Base-by-base conservation (phyloP, 2,888 invertebrate genomes). In the Neria commutata region DNA sequence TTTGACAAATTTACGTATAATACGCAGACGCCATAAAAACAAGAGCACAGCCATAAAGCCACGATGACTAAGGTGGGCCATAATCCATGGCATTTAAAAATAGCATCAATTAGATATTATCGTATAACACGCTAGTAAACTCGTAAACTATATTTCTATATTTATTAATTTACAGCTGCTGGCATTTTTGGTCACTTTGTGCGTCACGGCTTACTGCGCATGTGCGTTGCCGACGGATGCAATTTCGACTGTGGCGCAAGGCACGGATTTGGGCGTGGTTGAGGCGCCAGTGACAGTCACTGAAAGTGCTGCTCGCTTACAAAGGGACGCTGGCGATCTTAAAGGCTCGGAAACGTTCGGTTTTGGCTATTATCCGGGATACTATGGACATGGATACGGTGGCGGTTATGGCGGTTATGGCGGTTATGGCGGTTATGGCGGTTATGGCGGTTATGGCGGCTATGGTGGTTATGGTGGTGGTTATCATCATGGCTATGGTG, bases 261-360 rank as follows among this genome's bases (percentile, higher is more conserved):
- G 61, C 59, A 56, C 61, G 45, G 24, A 61, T 54, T n/a, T 59
- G 48, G 63, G 56, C 34, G 49, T 65, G 23, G 23, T 63, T 10
- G 54, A 37, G 8, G 59, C 55, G 17, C 25, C 59, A 33, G 51
- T n/a, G n/a, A n/a, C n/a, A n/a, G n/a, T n/a, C n/a, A n/a, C n/a
- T n/a, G n/a, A n/a, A n/a, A n/a, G n/a, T 55, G 1, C 17, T 29
- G 29, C 29, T 29, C 11, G 29, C 29, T 29, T 29, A 29, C 29
- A 11, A 11, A 29, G 29, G 29, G 11, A 60, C 2, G 64, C 56
- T 19, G 56, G 55, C 16, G 72, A 72, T 46, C 58, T 72, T 1
- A 70, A 61, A 26, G 68, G 67, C 19, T 65, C 71, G 1, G 72
- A 72, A 54, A 71, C 71, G 5, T 67, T 65, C 48, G 72, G 71